Conservation (phyloP, 2,888 invertebrate species). For the Chymomyza amoena region DNA sequence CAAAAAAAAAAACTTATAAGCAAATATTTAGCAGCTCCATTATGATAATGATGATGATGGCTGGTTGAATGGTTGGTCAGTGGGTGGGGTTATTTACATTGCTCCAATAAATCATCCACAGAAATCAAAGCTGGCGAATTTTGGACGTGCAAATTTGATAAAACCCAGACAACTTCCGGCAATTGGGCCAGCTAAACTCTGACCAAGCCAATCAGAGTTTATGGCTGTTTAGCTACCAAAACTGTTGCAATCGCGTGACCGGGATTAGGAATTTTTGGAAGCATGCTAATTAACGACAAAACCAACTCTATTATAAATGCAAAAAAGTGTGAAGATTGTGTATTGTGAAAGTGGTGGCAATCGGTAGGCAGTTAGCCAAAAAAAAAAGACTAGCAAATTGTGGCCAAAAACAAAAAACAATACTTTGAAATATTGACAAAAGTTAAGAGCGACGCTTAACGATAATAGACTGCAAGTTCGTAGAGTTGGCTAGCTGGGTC, state of each 20-base stretch:
- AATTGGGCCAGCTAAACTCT: neutral
- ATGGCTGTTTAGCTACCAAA: neutral
- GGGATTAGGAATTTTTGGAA: slow-evolving; percentile 26
- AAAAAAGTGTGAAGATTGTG: slow-evolving; percentile 55
- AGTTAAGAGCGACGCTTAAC: slow-evolving; percentile 23
- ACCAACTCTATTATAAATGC: slow-evolving; percentile 33
- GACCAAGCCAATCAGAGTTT: neutral
- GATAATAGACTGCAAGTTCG: slow-evolving; percentile 21
- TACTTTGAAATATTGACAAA: slow-evolving; percentile 58
- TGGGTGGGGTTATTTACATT: neutral
- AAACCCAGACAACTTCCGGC: slow-evolving; percentile 59
- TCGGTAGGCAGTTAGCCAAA: slow-evolving; percentile 4
- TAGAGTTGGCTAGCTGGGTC: neutral
- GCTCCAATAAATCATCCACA: neutral
- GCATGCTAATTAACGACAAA: slow-evolving; percentile 58
- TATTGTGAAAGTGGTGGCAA: slow-evolving; percentile 49
- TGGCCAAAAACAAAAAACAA: slow-evolving; percentile 10
- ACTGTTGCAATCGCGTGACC: slow-evolving; percentile 47
- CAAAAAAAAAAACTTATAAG: slow-evolving; percentile 32
- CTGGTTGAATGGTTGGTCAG: too few relatives aligned
- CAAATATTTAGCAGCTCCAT: slow-evolving; percentile 25
- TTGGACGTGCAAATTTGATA: slow-evolving; percentile 56
- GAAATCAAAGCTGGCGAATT: neutral
- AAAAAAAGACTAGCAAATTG: slow-evolving; percentile 24
- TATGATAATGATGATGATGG: neutral